phyloP scores from a whole-genome alignment of 1,140 invertebrate species.

The Panulirus ornatus region DNA sequence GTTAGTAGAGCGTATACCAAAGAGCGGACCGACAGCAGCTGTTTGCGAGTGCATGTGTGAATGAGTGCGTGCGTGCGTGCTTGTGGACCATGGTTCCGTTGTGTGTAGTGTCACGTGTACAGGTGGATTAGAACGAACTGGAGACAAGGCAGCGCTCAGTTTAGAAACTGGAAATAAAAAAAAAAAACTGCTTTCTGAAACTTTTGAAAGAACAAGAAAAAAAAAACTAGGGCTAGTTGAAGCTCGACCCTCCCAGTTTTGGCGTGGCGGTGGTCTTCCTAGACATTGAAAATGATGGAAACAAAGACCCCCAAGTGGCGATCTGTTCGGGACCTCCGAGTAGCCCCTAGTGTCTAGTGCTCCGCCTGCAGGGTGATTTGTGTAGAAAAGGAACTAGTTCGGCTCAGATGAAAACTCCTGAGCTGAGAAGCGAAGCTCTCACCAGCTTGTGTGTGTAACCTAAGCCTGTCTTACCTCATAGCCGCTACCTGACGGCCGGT shows the following conservation, averaged over 20 bases:
- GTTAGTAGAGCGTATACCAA: constrained; percentile 72
- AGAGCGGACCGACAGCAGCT: constrained; percentile 71
- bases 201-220: not conserved
- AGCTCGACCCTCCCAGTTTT: not conserved
- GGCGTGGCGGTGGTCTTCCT: constrained; percentile 23
- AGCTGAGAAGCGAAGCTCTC: not conserved
- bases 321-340: not conserved
- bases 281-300: constrained; percentile 4
- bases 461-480: constrained; percentile 33
- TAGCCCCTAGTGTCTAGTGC: not conserved
- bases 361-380: not conserved
- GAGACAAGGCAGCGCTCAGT: constrained; percentile 48
- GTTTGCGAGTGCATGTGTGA: constrained; percentile 58
- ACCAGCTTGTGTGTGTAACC: constrained; percentile 24
- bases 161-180: not conserved
- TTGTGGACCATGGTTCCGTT: constrained; percentile 59
- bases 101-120: constrained; percentile 48
- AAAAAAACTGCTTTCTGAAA: not conserved
- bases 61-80: constrained; percentile 35
- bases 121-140: constrained; percentile 32
- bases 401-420: not conserved
- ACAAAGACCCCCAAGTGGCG: constrained; percentile 7
- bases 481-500: constrained; percentile 30
- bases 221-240: too few relatives aligned
- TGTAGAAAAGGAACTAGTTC: not conserved